Conservation (phyloP, 23 tunicate species). For the Trididemnum clinides region DNA sequence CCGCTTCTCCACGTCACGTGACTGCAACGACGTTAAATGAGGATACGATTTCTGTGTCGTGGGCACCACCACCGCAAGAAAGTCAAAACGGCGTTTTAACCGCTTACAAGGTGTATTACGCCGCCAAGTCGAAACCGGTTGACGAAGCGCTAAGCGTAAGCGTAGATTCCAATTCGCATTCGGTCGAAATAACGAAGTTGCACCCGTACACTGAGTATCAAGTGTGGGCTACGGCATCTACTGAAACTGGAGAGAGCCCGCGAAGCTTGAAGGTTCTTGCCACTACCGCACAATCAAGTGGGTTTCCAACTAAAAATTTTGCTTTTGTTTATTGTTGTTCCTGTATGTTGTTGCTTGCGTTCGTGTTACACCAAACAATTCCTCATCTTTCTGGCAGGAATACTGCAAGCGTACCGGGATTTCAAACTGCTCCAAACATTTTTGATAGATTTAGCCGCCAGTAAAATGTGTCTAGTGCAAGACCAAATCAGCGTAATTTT, state of each 20-base stretch:
- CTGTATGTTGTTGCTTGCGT: too few species aligned
- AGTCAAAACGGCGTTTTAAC: constrained; percentile 62
- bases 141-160: not conserved
- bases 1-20: constrained; percentile 78
- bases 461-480: too few species aligned
- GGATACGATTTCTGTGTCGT: constrained; percentile 37
- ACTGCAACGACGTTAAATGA: constrained; percentile 34
- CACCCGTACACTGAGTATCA: constrained; percentile 62
- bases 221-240: constrained; percentile 70
- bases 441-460: too few species aligned
- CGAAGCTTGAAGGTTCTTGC: constrained; percentile 35
- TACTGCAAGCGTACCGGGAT: too few species aligned
- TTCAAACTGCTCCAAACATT: too few species aligned
- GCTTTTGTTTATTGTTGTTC: too few species aligned
- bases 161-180: not conserved
- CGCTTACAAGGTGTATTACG: constrained; percentile 51
- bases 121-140: not conserved
- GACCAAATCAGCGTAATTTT: too few species aligned
- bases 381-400: too few species aligned
- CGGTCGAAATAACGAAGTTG: constrained; percentile 22
- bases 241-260: constrained; percentile 87
- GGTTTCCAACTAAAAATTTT: too few species aligned
- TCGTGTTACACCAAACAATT: too few species aligned
- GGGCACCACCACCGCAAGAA: constrained; percentile 55
- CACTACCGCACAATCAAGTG: constrained; percentile 52